Evolutionary conservation across 2,797 vertebrate species (phyloP).

Genomic region (Pantherophis alleghaniensis): DNA sequence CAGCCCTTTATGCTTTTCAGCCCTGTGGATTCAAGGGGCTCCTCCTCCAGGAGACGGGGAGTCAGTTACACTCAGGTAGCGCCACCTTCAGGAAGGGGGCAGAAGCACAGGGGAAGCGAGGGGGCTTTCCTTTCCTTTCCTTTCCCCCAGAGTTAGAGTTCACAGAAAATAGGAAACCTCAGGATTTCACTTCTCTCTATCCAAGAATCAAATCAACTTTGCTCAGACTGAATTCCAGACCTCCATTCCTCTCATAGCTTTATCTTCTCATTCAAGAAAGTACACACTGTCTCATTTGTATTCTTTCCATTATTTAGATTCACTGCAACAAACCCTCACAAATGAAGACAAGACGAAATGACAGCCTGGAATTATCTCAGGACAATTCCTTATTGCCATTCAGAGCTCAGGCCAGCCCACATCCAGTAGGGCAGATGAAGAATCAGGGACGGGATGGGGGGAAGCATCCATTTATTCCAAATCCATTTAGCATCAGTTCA

Average conservation of each 20-base stretch:
- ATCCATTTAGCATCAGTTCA: neutral
- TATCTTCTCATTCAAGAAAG: neutral
- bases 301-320: no score
- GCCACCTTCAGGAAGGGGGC: neutral
- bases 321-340: no score
- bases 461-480: neutral
- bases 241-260: neutral
- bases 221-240: neutral
- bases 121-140: no score
- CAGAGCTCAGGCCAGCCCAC: neutral
- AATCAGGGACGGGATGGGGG: neutral
- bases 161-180: neutral
- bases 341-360: neutral
- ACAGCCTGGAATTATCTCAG: neutral
- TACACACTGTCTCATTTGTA: no score
- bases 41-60: no score
- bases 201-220: neutral
- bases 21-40: neutral
- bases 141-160: neutral
- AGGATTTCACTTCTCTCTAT: neutral
- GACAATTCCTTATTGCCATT: neutral
- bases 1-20: neutral
- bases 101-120: neutral
- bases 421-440: neutral
- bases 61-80: fast-evolving